phyloP scores from a whole-genome alignment of 30 jellyfish, hydroid and myxozoan genomes.

The Aurelia aurita complex sp. Pacific region DNA sequence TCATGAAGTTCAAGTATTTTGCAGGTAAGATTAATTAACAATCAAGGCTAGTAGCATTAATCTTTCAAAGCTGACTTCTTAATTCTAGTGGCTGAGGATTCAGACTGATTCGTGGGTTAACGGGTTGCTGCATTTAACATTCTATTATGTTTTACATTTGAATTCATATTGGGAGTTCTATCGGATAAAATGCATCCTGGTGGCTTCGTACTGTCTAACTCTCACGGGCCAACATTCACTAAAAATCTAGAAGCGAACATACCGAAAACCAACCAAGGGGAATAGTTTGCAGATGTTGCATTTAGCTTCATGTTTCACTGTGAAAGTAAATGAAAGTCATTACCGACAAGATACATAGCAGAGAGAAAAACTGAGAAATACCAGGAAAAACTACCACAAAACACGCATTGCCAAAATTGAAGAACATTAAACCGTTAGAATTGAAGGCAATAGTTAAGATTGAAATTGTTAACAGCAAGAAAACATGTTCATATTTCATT shows the following conservation, averaged over 20 bases:
- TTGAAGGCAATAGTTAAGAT: too few species aligned
- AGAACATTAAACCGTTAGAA: too few species aligned
- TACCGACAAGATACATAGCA: not conserved
- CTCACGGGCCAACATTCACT: too few species aligned
- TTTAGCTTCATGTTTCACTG: slow-evolving; percentile 75
- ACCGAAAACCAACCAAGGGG: slow-evolving; percentile 81
- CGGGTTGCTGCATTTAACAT: not conserved
- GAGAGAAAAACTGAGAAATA: too few species aligned
- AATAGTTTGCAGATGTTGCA: slow-evolving; percentile 68
- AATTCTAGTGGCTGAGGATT: not conserved
- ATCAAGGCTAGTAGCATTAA: slow-evolving; percentile 2
- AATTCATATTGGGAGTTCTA: too few species aligned
- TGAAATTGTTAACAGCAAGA: too few species aligned
- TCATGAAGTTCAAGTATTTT: not conserved
- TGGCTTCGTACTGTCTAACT: too few species aligned
- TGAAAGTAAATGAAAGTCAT: not conserved
- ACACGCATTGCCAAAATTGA: too few species aligned
- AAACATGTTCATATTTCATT: too few species aligned
- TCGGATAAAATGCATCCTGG: too few species aligned
- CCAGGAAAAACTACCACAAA: too few species aligned
- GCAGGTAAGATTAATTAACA: not conserved
- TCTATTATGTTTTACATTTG: not conserved
- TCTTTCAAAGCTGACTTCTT: not conserved
- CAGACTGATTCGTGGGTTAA: not conserved
- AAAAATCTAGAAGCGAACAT: not conserved